Evolutionary conservation across 2,113 vertebrate genomes (phyloP), one percentile per base, ranked within the genome.

Genomic region (Podarcis raffonei): DNA sequence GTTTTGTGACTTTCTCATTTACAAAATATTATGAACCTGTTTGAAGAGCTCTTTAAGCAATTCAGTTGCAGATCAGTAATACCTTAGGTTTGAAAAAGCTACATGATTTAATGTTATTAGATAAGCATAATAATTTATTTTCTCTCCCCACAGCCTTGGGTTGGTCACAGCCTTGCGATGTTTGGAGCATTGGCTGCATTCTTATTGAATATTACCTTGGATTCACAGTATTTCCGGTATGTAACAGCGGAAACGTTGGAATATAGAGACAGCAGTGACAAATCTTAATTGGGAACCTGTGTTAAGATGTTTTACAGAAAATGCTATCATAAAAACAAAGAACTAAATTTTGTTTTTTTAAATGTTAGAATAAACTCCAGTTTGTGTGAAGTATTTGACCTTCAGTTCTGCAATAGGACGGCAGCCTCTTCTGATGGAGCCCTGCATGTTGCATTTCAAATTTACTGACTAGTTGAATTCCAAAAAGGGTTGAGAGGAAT

Each of bases 121-220:
- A 18, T 53, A n/a, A 71, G 8, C 12, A 12, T 69, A 83, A 20
- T 2, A 42, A 6, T 2, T 22, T 93, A 75, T 89, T 15, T 27
- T 90, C 90, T 92, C 23, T 23, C 35, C 6, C 30, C 22, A 23
- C 94, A 99, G 98, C 98, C 65, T 93, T 98, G 59, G 98, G 98
- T 65, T 98, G 98, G 98, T 96, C 98, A 42, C 97, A 98, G 0
- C 96, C 98, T 0, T 98, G 98, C 92, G 98, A 98, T 57, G 97
- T 98, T 57, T 98, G 98, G 98, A 98, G 98, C 86, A 94, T 98
- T 20, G 98, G 97, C 5, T 98, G 98, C 77, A 98, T 98, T 89
- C 96, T 99, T 84, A 97, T 98, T 5, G 98, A 99, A 68, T 98
- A 98, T 87, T 98, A 98, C 86, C 96, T 98, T 30, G 98, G 98